Evolutionary conservation across 2,113 vertebrate species (phyloP).

Genomic region (Scophthalmus maximus): DNA sequence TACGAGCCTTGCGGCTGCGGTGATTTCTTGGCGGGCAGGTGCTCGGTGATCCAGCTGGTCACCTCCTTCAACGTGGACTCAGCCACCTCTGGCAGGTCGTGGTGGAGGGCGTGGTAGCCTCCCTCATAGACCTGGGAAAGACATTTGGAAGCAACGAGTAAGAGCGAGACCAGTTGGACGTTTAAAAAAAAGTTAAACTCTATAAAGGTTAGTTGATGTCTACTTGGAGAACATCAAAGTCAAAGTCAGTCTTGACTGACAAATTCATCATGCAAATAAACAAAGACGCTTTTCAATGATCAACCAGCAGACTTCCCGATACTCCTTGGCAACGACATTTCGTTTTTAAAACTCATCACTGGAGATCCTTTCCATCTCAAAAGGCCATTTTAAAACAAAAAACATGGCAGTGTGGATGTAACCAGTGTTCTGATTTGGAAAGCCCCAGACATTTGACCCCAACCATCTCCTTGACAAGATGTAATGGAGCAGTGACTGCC

Average conservation of each 20-base stretch:
- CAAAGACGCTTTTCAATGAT: not conserved
- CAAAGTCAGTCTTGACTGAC: too few relatives aligned
- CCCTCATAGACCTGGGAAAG: conserved; percentile 90
- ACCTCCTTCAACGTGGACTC: conserved; percentile 90
- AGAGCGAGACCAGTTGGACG: not conserved
- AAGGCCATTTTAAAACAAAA: too few relatives aligned
- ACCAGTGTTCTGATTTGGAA: not conserved
- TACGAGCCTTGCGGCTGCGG: conserved; percentile 38
- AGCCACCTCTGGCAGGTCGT: conserved; percentile 90
- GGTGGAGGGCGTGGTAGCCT: conserved; percentile 93
- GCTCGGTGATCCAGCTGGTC: conserved; percentile 86
- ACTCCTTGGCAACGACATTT: too few relatives aligned
- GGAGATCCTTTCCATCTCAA: too few relatives aligned
- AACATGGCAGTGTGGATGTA: too few relatives aligned
- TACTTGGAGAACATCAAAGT: too few relatives aligned
- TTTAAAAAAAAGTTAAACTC: too few relatives aligned
- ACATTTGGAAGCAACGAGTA: not conserved
- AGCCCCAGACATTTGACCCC: not conserved
- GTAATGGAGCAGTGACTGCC: too few relatives aligned
- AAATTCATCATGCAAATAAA: not conserved
- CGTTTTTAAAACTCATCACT: too few relatives aligned
- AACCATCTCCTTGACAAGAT: not conserved
- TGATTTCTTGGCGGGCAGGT: conserved; percentile 54
- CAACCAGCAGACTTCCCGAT: too few relatives aligned
- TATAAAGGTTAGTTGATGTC: too few relatives aligned